These are phyloP conservation scores for Hemibagrus wyckioides DNA, from an alignment of 2,113 vertebrate species.

Conservation along the genomic window DNA sequence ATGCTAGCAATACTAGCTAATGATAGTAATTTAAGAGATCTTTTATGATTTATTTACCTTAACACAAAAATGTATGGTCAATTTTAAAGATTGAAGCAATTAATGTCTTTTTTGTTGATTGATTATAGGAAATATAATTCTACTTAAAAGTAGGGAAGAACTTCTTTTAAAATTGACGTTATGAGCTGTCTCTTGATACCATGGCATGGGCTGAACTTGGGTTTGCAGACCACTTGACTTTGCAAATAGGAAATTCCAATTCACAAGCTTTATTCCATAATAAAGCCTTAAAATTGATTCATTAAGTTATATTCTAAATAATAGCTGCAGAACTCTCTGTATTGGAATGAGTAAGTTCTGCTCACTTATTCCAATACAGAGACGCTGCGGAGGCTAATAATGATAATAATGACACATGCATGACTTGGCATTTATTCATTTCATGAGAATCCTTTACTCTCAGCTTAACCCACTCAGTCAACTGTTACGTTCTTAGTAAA, in stretches of 20 bases:
- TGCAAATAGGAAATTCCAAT: background rate
- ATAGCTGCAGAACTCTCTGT: background rate
- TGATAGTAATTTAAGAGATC: too few relatives aligned
- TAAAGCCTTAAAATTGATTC: background rate
- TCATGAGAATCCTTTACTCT: conserved; percentile 47
- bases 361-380: background rate
- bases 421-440: conserved; percentile 41
- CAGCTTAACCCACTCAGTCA: conserved; percentile 55
- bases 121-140: background rate
- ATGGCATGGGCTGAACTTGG: background rate
- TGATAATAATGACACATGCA: conserved; percentile 20
- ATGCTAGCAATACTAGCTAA: background rate
- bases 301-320: background rate
- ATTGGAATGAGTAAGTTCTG: background rate
- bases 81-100: background rate
- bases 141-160: background rate
- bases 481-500: conserved; percentile 54
- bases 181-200: background rate
- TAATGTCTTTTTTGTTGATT: background rate
- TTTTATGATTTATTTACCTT: background rate
- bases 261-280: background rate
- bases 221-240: background rate
- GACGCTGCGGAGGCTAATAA: background rate
- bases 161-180: background rate
- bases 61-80: background rate